Evolutionary conservation across 2,888 invertebrate species (phyloP).

Genomic region (Lasioglossum lativentre): DNA sequence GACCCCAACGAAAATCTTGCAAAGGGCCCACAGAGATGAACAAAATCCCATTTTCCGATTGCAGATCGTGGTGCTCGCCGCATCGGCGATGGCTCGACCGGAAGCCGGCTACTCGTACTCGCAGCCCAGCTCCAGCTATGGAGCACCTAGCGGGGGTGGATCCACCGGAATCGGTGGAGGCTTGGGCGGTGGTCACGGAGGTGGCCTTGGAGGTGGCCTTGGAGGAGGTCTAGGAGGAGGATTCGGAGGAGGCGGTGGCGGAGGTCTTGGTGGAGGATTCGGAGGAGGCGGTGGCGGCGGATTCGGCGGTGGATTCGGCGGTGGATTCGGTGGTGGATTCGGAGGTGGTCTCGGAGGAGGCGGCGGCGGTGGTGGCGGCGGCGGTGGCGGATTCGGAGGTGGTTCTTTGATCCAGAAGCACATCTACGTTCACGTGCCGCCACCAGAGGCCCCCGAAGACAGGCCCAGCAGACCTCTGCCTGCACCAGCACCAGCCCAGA

Average conservation of each 20-base stretch:
- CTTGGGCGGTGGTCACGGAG: slow-evolving; percentile 66
- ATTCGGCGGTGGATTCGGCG: slow-evolving; percentile 64
- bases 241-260: too few species aligned
- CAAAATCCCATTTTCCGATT: slow-evolving; percentile 1
- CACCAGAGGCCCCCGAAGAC: slow-evolving; percentile 91
- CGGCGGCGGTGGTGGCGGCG: slow-evolving; percentile 52
- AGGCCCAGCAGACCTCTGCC: slow-evolving; percentile 88
- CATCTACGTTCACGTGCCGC: slow-evolving; percentile 96
- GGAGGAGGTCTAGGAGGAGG: slow-evolving; percentile 39
- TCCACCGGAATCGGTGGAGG: slow-evolving; percentile 69
- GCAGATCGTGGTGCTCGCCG: slow-evolving; percentile 82
- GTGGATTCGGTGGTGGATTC: slow-evolving; percentile 58
- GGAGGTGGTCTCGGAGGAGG: slow-evolving; percentile 67
- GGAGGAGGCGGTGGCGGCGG: slow-evolving; percentile 66
- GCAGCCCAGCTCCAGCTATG: slow-evolving; percentile 79
- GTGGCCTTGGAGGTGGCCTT: slow-evolving; percentile 65
- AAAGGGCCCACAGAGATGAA: not conserved
- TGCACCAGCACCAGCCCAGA: slow-evolving; percentile 90
- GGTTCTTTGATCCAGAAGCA: slow-evolving; percentile 92
- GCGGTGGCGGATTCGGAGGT: slow-evolving; percentile 79
- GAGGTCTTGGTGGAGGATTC: slow-evolving; percentile 54
- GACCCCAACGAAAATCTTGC: not conserved
- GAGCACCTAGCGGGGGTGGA: slow-evolving; percentile 74
- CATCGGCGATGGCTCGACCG: slow-evolving; percentile 82
- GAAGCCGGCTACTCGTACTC: slow-evolving; percentile 82